Base-by-base conservation (phyloP, 2,888 invertebrate species). In the Conops quadrifasciatus region DNA sequence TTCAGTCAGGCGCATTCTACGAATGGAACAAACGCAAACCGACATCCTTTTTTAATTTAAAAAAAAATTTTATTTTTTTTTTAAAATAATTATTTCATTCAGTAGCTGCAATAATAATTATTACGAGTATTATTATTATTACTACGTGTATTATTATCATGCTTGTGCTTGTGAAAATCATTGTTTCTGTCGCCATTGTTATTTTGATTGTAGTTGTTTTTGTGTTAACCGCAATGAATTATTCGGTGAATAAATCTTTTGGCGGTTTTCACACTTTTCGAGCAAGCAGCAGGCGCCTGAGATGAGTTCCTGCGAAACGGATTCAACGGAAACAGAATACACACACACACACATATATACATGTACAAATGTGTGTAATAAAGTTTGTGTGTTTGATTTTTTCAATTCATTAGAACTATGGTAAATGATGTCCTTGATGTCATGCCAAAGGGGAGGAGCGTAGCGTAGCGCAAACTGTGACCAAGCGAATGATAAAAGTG, bases 231-330 rank as follows among this genome's bases (percentile, higher is more conserved):
- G 64, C 70, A 58, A 45, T 77, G 75, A 79, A 82, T 81, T 82
- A 80, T 81, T 77, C 73, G 65, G 67, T 70, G 75, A 77, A 81
- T 82, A 83, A 83, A 82, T 82, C 82, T 81, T 78, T 77, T 72
- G 75, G 81, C 75, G 82, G 78, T 75, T 78, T 75, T 75, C 73
- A 73, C 77, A 75, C 72, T 74, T 59, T 21, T 56, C 36, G 63
- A 63, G 19, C n/a, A n/a, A n/a, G 9, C 36, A 36, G 36, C 36
- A 36, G 9, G 9, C 36, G 36, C n/a, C 5, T 51, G 5, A 5
- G n/a, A n/a, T n/a, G n/a, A 9, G 4, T 36, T 36, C 36, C 36
- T 36, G 36, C 9, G 36, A 36, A 36, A 36, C 36, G 36, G 9
- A 36, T 36, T 36, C 36, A 47, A 47, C 47, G n/a, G 51, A 51